phyloP scores from a whole-genome alignment of 2,113 vertebrate genomes.

The Struthidea cinerea region DNA sequence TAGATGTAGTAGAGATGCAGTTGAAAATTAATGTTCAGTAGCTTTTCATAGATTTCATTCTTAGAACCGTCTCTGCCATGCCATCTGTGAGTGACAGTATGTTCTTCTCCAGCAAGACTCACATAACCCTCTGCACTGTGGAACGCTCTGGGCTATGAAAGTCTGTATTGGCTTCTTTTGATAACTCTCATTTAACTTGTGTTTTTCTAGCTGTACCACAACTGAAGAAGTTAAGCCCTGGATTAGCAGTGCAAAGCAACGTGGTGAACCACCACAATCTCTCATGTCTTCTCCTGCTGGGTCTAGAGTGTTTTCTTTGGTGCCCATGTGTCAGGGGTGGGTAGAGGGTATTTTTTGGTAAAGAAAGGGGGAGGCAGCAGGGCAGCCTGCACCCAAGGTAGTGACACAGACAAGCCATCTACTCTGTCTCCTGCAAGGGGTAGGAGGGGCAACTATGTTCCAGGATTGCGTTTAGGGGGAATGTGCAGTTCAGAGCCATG shows the following conservation, averaged over 20 bases:
- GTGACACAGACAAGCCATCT: background rate
- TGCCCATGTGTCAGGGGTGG: rapidly evolving
- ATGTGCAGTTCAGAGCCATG: background rate
- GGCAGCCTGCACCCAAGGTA: background rate
- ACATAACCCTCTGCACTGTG: background rate
- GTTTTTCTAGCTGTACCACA: background rate
- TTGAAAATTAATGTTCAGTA: constrained; percentile 11
- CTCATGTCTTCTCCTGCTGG: background rate
- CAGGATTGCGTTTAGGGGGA: background rate
- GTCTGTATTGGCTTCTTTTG: background rate
- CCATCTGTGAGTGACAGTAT: background rate
- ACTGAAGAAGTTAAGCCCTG: background rate
- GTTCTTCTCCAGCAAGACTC: background rate
- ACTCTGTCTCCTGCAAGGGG: background rate
- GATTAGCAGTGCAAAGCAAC: background rate
- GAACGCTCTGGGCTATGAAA: background rate
- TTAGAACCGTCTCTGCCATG: background rate
- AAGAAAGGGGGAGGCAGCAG: background rate
- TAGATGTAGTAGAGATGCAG: background rate
- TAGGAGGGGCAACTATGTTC: background rate
- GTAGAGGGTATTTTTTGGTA: background rate
- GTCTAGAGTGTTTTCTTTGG: background rate
- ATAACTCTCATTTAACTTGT: background rate
- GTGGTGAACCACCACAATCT: background rate
- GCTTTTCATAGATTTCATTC: constrained; percentile 10